Evolutionary conservation across 92 coral and sea anemone species (phyloP).

Genomic region (Scolanthus callimorphus): DNA sequence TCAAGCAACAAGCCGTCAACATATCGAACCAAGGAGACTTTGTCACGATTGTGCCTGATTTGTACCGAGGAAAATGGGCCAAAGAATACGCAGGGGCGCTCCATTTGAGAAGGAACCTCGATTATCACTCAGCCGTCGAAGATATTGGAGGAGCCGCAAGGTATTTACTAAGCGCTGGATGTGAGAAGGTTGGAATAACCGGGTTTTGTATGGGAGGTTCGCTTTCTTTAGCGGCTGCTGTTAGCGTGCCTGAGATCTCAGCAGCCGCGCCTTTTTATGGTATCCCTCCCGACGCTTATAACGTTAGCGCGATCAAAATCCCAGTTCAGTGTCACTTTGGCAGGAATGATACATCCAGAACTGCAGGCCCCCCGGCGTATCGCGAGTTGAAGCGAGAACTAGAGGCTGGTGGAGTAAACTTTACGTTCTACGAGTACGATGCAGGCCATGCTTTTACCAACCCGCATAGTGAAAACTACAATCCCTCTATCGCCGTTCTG

Average conservation of each 20-base stretch:
- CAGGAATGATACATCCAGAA: conserved; percentile 50
- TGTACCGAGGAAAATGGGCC: conserved; percentile 82
- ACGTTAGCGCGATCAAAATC: conserved; percentile 72
- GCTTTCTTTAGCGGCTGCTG: conserved; percentile 85
- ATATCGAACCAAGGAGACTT: conserved; percentile 73
- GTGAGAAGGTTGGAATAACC: conserved; percentile 86
- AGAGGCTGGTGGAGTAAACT: conserved; percentile 68
- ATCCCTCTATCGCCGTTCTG: conserved; percentile 50
- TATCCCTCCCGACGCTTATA: conserved; percentile 54
- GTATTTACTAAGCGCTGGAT: conserved; percentile 73
- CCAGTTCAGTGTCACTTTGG: conserved; percentile 98
- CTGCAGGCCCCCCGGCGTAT: conserved; percentile 58
- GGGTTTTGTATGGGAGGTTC: conserved; percentile 99
- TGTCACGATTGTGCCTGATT: conserved; percentile 86
- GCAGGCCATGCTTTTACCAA: conserved; percentile 91
- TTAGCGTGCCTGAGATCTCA: conserved; percentile 78
- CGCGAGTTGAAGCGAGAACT: conserved; percentile 50
- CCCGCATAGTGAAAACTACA: conserved; percentile 49
- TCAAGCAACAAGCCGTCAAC: conserved; percentile 80
- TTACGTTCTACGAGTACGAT: conserved; percentile 58
- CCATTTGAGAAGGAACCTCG: conserved; percentile 54
- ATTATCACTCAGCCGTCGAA: conserved; percentile 70
- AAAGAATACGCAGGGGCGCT: conserved; percentile 46
- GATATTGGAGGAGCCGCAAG: conserved; percentile 88
- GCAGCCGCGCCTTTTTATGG: conserved; percentile 98